Evolutionary conservation across 2,797 vertebrate genomes (phyloP), one percentile per base, ranked within the genome.

Genomic region (Rhinella marina): DNA sequence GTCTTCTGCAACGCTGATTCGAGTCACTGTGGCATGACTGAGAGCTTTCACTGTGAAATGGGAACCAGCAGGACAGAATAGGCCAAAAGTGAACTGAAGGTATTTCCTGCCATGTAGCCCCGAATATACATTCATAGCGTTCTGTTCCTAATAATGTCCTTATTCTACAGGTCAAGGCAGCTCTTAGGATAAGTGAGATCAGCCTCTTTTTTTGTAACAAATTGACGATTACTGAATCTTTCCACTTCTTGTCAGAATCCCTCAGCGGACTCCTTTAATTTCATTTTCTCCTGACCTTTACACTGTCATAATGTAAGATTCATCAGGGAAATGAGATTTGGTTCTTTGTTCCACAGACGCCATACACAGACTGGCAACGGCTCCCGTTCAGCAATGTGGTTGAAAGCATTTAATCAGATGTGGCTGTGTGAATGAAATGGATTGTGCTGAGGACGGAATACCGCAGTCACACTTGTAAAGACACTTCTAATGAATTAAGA

Each of bases 241-340:
- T 88, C 81, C 75, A 84, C 32, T 79, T 78, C 81, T 27, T 84
- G 81, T 66, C 88, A 89, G 85, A 84, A 79, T 83, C 64, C 66
- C 88, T 87, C 81, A 73, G 72, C 62, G 56, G 85, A 87, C 85
- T 89, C 75, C 75, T 86, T 82, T 87, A 86, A 89, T 86, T 89
- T 83, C 80, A 89, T 89, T 89, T 89, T 84, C 85, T 86, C 32
- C 81, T 89, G 85, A 89, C 88, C 88, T 89, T 89, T 89, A 79
- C 62, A 83, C 88, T 77, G 81, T 73, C 81, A 84, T 89, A 89
- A 89, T 89, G 56, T 89, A 87, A 84, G 81, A 89, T 89, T 86
- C 88, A 83, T 89, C 73, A 86, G 85, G 85, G 85, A 89, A 89
- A 86, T 86, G 84, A 83, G 57, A 83, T 89, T 73, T 86, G 77